These are phyloP conservation scores for Buphagus erythrorhynchus DNA, from an alignment of 2,797 vertebrate species.

Conservation along the genomic window DNA sequence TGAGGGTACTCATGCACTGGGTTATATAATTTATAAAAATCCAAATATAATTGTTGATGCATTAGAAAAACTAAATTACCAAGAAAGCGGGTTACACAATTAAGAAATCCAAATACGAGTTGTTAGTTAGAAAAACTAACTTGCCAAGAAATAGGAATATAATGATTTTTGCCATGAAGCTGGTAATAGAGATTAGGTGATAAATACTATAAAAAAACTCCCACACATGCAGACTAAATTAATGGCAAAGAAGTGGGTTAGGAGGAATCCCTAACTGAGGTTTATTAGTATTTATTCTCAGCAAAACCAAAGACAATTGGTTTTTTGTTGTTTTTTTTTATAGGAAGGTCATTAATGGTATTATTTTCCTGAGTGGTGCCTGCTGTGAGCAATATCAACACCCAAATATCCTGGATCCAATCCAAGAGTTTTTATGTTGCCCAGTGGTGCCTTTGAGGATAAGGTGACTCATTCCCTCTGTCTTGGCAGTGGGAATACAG, in stretches of 20 bases:
- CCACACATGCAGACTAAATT: neutral
- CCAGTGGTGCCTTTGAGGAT: neutral
- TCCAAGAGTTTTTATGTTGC: neutral
- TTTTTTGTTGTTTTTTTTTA: neutral
- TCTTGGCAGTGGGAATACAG: neutral
- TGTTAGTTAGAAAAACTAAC: neutral
- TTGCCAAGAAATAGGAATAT: neutral
- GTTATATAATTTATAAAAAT: neutral
- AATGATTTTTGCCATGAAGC: neutral
- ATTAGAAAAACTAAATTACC: neutral
- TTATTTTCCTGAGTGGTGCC: neutral
- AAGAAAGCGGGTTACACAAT: neutral
- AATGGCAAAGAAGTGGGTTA: conserved; percentile 3
- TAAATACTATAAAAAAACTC: neutral
- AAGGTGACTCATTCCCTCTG: neutral
- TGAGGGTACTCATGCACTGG: neutral
- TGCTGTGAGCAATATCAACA: neutral
- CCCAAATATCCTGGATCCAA: neutral
- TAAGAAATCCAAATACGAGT: neutral
- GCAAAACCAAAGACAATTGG: neutral
- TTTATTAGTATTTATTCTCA: conserved; percentile 1
- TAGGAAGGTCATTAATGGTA: neutral
- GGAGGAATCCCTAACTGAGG: neutral
- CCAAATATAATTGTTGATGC: neutral
- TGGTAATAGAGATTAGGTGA: neutral